phyloP scores from a whole-genome alignment of 2,113 vertebrate genomes.

The Pterocles gutturalis region DNA sequence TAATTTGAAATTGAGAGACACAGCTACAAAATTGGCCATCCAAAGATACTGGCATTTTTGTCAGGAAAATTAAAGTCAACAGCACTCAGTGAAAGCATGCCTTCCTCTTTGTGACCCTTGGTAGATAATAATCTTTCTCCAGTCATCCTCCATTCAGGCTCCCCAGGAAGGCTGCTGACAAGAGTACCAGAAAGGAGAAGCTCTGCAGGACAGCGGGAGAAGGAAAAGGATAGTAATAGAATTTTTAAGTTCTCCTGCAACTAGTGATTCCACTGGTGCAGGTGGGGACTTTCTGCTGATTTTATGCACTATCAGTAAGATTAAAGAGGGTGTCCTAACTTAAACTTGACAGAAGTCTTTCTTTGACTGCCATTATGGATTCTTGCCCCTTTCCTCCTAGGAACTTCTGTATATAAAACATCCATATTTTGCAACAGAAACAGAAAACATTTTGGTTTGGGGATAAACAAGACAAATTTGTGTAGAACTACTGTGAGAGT shows the following conservation, averaged over 20 bases:
- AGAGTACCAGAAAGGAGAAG: not conserved
- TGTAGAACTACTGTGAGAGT: not conserved
- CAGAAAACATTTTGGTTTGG: not conserved
- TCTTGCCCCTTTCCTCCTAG: not conserved
- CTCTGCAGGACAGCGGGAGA: not conserved
- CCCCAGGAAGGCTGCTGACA: not conserved
- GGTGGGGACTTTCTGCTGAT: not conserved
- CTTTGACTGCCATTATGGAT: not conserved
- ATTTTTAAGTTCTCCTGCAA: not conserved
- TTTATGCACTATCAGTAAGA: not conserved
- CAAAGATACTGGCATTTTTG: not conserved
- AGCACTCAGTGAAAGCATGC: accelerated
- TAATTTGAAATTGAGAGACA: not conserved
- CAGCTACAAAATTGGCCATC: not conserved
- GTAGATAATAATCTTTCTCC: not conserved
- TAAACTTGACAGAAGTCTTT: not conserved
- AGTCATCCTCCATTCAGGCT: not conserved
- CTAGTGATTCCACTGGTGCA: not conserved
- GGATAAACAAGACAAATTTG: not conserved
- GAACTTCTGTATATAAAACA: not conserved
- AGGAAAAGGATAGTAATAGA: not conserved
- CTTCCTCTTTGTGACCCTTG: not conserved
- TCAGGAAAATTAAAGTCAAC: not conserved
- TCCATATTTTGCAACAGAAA: not conserved
- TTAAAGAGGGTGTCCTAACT: not conserved